Percentiles rank a stretch among this genome's conserved stretches.
These are phyloP conservation scores for Troides oblongomaculatus DNA, from an alignment of 2,888 invertebrate species.

Conservation along the genomic window DNA sequence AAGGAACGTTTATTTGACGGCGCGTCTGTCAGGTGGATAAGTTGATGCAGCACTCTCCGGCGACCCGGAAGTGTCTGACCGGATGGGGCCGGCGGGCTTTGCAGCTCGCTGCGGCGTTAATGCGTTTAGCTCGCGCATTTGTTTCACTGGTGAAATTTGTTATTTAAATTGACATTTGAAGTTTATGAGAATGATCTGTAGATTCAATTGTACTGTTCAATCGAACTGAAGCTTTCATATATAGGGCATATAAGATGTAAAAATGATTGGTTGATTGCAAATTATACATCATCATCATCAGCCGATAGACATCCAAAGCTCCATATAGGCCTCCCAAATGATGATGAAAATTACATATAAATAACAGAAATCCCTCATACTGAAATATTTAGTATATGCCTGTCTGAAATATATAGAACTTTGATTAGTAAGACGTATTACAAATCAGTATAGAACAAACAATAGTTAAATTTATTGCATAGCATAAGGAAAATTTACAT, in stretches of 20 bases:
- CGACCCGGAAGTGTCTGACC: constrained; percentile 44
- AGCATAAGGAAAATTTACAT: background rate
- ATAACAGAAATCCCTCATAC: too few species aligned
- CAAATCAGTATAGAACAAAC: background rate
- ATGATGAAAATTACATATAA: too few species aligned
- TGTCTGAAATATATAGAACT: background rate
- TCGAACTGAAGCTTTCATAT: background rate
- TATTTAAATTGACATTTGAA: background rate
- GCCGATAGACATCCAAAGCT: too few species aligned
- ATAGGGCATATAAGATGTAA: background rate
- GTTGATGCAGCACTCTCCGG: constrained; percentile 46
- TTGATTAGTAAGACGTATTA: background rate
- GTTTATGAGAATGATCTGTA: background rate
- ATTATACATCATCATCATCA: too few species aligned
- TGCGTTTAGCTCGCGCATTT: constrained; percentile 8
- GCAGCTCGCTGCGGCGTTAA: constrained; percentile 31
- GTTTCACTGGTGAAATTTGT: constrained; percentile 3
- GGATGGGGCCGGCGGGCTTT: constrained; percentile 37
- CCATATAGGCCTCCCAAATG: too few species aligned
- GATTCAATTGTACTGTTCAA: background rate
- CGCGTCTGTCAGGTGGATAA: constrained; percentile 39
- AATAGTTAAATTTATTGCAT: background rate
- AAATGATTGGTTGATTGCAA: too few species aligned
- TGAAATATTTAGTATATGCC: background rate
- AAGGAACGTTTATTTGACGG: constrained; percentile 27